A percentile compares a stretch with the other conserved stretches of the same genome.
These are phyloP conservation scores for Scaptomyza montana DNA, from an alignment of 1,140 invertebrate genomes.

Conservation along the genomic window DNA sequence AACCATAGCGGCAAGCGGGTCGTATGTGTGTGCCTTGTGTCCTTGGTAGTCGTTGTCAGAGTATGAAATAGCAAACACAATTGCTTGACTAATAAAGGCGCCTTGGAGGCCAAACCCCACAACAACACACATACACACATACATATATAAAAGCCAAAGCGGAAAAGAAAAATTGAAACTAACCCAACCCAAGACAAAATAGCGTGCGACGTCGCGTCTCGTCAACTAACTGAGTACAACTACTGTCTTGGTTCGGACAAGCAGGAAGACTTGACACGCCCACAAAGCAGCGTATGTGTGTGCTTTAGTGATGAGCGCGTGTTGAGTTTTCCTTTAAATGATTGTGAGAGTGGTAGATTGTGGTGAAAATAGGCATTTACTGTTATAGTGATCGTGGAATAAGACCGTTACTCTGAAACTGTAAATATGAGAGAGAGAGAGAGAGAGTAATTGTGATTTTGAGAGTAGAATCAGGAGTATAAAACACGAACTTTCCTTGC, in stretches of 20 bases:
- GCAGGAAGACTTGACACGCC: conserved; percentile 15
- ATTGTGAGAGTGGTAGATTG: neutral
- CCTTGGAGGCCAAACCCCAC: conserved; percentile 52
- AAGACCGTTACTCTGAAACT: no score
- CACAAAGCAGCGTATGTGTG: conserved; percentile 20
- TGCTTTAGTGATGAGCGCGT: conserved; percentile 8
- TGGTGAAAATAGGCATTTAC: neutral
- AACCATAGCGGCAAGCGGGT: conserved; percentile 27
- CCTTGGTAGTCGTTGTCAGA: neutral
- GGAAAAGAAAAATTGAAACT: conserved; percentile 77
- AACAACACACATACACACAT: conserved; percentile 25
- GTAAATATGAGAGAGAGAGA: no score
- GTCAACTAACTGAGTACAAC: neutral
- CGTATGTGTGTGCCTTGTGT: neutral
- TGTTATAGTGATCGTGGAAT: no score
- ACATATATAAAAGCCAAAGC: conserved; percentile 29
- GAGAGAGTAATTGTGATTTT: no score
- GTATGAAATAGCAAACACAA: conserved; percentile 33
- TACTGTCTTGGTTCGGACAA: conserved; percentile 4
- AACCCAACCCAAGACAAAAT: conserved; percentile 70
- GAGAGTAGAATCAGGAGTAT: no score
- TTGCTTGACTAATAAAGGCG: conserved; percentile 44
- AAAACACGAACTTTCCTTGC: no score
- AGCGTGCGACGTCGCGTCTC: conserved; percentile 45
- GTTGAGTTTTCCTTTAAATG: neutral